Percentiles rank a stretch among this genome's conserved stretches.
Conservation (phyloP, 2,888 invertebrate genomes). For the Pammene fasciana region DNA sequence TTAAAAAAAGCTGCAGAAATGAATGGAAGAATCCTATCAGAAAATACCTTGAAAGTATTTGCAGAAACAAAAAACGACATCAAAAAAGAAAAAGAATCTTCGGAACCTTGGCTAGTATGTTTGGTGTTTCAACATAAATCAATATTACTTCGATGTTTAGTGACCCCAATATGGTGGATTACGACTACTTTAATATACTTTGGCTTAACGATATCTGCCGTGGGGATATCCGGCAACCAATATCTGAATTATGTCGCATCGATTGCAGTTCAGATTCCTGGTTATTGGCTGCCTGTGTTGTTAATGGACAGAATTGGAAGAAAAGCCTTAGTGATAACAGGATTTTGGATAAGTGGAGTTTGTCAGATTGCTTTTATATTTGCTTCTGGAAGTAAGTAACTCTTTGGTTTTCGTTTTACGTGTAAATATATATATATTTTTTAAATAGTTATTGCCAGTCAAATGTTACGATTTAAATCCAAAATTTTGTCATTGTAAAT, state of each 20-base stretch:
- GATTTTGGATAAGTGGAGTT: conserved; percentile 1
- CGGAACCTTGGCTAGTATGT: conserved; percentile 3
- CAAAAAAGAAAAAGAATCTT: background rate
- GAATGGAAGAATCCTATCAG: conserved; percentile 75
- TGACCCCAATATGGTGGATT: background rate
- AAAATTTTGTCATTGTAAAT: too few species aligned
- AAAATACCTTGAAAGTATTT: conserved; percentile 49
- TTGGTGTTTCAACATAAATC: conserved; percentile 9
- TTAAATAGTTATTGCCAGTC: too few species aligned
- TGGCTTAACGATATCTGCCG: background rate
- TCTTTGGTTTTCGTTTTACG: too few species aligned
- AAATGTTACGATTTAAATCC: too few species aligned
- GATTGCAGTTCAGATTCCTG: background rate
- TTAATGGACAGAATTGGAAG: conserved; percentile 1
- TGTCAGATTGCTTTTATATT: background rate
- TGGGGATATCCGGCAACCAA: background rate
- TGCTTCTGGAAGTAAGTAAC: background rate
- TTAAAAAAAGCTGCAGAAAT: conserved; percentile 80
- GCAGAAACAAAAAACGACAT: background rate
- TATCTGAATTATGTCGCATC: background rate
- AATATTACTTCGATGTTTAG: conserved; percentile 6
- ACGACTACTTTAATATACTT: background rate
- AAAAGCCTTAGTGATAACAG: background rate
- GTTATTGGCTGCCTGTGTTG: background rate
- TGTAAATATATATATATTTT: too few species aligned